Evolutionary conservation across 2,113 vertebrate species (phyloP), one percentile per base, ranked within the genome.

Genomic region (Forbesichthys agassizii): DNA sequence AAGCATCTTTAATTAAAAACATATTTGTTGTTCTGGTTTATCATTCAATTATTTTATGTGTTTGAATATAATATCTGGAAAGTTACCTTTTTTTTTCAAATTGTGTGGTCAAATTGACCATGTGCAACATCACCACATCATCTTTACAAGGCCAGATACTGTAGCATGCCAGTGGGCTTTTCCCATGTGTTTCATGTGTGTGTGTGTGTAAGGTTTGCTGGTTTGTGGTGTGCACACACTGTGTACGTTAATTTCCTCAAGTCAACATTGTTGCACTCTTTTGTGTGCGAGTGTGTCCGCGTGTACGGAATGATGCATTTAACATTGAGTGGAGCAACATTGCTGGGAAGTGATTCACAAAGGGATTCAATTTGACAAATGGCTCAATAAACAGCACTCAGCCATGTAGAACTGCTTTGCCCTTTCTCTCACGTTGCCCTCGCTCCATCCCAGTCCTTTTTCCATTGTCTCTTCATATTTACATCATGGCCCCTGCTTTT

Each of bases 401-500:
- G 64, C 66, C 66, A 62, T 7, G 2, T 60, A 78, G 33, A 70
- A 60, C 58, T 64, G 54, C 55, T 69, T 11, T 72, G 55, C 73
- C 75, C 60, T 48, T 78, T 77, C 27, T 73, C 73, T 83, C 76
- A 67, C 64, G 33, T 78, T 83, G 74, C 76, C 75, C 47, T 70
- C 58, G 42, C 73, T 63, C 74, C 27, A 27, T 78, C 61, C 67
- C 71, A 51, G 56, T 52, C 9, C 56, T 79, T 81, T 88, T 88
- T 86, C 79, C 84, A 84, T 66, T 49, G 80, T 79, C 77, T 58
- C 66, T 64, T 78, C 75, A 66, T 73, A 68, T 75, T 77, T 76
- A 42, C 36, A 42, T 42, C 36, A 42, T 42, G 36, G 36, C 36
- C 36, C 4, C 36, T 27, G 36, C 36, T 42, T 42, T 64, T 64